These are phyloP conservation scores for Pollenia angustigena DNA, from an alignment of 2,888 invertebrate genomes.

Conservation along the genomic window DNA sequence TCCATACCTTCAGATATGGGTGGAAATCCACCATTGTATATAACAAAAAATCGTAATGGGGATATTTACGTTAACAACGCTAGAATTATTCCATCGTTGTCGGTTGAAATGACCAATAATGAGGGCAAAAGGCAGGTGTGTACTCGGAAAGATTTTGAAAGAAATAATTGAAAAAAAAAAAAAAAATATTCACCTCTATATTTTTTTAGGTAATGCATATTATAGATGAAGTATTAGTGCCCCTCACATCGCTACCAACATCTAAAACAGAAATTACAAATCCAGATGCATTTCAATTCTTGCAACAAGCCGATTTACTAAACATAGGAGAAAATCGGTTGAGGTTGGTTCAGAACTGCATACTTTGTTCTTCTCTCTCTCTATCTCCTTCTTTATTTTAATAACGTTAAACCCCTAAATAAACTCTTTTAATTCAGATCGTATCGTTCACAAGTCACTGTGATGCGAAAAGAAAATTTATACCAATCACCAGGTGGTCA, in stretches of 20 bases:
- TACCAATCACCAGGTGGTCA: conserved; percentile 91
- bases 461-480: conserved; percentile 89
- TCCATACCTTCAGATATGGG: conserved; percentile 90
- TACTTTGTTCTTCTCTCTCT: background rate
- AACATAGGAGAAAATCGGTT: conserved; percentile 89
- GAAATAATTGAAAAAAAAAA: background rate
- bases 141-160: background rate
- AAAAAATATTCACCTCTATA: background rate
- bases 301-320: conserved; percentile 91
- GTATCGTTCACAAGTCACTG: conserved; percentile 90
- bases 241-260: conserved; percentile 88
- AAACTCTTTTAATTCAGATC: conserved; percentile 84
- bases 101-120: conserved; percentile 87
- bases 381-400: background rate
- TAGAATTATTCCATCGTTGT: conserved; percentile 88
- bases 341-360: conserved; percentile 85
- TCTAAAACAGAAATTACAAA: conserved; percentile 89
- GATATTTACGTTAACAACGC: conserved; percentile 95
- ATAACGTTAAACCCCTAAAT: background rate
- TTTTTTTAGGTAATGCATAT: conserved; percentile 90
- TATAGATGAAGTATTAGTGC: conserved; percentile 94
- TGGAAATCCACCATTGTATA: conserved; percentile 94
- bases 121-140: conserved; percentile 87
- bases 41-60: conserved; percentile 88
- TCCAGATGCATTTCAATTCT: conserved; percentile 92